Conservation (phyloP, 2,113 vertebrate genomes). For the Pogona vitticeps region DNA sequence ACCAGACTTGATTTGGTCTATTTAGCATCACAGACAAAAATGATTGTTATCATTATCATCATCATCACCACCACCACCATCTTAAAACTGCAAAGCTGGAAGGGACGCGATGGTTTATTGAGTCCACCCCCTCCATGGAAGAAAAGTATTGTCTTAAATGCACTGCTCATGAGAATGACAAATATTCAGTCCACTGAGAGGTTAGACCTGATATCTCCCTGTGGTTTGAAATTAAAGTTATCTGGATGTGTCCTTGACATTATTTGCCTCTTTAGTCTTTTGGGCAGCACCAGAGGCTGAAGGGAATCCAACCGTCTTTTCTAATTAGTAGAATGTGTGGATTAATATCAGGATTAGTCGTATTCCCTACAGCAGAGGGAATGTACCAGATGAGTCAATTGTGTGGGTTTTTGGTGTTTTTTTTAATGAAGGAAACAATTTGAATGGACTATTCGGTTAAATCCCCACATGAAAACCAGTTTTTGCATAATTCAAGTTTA, state of each 20-base stretch:
- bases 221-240: constrained; percentile 10
- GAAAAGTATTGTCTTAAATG: no score
- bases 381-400: constrained; percentile 66
- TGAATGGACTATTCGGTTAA: constrained; percentile 58
- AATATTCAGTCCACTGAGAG: background rate
- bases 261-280: constrained; percentile 38
- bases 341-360: constrained; percentile 42
- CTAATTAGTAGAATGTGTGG: constrained; percentile 60
- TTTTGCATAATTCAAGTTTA: constrained; percentile 67
- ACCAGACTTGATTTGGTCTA: no score
- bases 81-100: no score
- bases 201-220: background rate
- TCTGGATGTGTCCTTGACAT: constrained; percentile 49
- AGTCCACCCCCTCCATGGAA: no score
- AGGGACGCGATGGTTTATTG: no score
- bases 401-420: background rate
- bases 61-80: no score
- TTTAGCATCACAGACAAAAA: no score
- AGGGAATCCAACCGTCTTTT: constrained; percentile 59
- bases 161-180: background rate
- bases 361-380: constrained; percentile 58
- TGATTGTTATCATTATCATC: no score
- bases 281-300: background rate
- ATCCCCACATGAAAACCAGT: constrained; percentile 66
- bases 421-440: constrained; percentile 56